Evolutionary conservation across 2,797 vertebrate species (phyloP).

Genomic region (Phalloptychus januarius): DNA sequence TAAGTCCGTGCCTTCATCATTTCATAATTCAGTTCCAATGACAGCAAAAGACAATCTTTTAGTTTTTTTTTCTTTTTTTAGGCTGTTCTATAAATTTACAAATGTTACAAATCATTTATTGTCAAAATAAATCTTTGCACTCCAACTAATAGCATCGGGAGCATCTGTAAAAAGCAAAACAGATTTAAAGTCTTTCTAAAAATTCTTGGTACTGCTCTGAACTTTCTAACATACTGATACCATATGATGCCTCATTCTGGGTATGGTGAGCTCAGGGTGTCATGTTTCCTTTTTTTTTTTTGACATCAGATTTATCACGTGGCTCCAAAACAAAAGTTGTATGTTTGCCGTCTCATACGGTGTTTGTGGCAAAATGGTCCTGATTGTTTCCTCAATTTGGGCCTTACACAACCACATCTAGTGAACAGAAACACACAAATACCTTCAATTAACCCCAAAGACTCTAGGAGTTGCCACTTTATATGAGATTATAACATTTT

Average conservation of each 20-base stretch:
- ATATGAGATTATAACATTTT: conserved; percentile 13
- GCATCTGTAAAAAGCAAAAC: not conserved
- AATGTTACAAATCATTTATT: too few relatives aligned
- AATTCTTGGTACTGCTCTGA: not conserved
- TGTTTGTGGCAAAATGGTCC: not conserved
- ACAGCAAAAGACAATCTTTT: too few relatives aligned
- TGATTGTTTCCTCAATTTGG: too few relatives aligned
- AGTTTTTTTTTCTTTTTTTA: too few relatives aligned
- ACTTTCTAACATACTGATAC: not conserved
- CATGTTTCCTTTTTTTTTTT: not conserved
- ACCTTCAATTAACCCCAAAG: conserved; percentile 2
- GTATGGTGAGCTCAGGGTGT: not conserved
- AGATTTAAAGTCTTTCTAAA: not conserved
- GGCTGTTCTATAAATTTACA: too few relatives aligned
- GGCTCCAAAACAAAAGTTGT: not conserved
- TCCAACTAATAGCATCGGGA: too few relatives aligned
- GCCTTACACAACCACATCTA: not conserved
- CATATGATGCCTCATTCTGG: not conserved
- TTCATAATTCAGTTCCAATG: too few relatives aligned
- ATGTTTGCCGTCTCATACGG: not conserved
- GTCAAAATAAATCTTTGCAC: too few relatives aligned
- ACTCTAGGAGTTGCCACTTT: conserved; percentile 10
- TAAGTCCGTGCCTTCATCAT: too few relatives aligned
- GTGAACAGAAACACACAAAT: not conserved
- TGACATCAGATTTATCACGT: not conserved